These are phyloP conservation scores for Tapirus indicus DNA, from an alignment of 2,797 vertebrate genomes.

Conservation along the genomic window DNA sequence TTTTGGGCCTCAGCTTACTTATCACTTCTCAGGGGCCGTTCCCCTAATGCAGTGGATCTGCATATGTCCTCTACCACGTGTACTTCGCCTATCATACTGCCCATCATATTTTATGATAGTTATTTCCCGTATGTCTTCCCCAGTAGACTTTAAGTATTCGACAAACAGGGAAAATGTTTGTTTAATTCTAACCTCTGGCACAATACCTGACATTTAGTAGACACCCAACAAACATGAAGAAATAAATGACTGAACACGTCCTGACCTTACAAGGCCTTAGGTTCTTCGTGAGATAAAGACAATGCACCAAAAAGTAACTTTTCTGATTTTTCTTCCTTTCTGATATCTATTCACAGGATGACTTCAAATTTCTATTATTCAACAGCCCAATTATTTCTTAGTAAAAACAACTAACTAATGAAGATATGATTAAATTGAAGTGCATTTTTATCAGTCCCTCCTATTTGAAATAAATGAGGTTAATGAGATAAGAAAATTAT, in stretches of 20 bases:
- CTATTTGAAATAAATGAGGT: conserved; percentile 54
- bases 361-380: conserved; percentile 8
- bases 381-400: conserved; percentile 7
- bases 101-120: neutral
- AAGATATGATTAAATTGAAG: conserved; percentile 49
- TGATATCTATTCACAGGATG: neutral
- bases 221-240: neutral
- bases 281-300: neutral
- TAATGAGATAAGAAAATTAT: conserved; percentile 54
- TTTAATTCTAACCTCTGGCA: neutral
- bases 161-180: neutral
- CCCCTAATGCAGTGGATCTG: neutral
- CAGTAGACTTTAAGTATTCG: neutral
- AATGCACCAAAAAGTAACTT: neutral
- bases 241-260: conserved; percentile 2
- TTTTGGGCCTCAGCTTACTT: neutral
- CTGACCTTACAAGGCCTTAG: neutral
- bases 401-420: conserved; percentile 42
- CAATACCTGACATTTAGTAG: neutral
- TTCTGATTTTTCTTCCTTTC: neutral
- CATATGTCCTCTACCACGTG: neutral
- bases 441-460: conserved; percentile 24
- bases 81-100: neutral
- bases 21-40: neutral
- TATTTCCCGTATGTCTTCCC: neutral